Conservation (phyloP, 2,113 vertebrate species). For the Odontophorus gujanensis region DNA sequence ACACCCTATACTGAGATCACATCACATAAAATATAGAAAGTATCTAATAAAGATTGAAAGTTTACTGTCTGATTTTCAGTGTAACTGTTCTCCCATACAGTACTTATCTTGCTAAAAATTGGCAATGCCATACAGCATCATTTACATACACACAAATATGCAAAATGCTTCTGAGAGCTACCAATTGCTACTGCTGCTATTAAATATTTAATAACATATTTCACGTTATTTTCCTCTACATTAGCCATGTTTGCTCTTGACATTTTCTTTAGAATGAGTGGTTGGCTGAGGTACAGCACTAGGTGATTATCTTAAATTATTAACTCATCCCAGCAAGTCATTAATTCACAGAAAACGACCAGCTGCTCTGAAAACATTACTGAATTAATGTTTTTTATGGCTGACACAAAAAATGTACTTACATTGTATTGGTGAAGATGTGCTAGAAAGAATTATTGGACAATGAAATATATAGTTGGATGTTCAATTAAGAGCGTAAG, state of each 20-base stretch:
- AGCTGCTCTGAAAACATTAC: not conserved
- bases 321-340: not conserved
- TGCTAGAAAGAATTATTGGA: not conserved
- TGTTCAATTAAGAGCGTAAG: not conserved
- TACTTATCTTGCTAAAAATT: not conserved
- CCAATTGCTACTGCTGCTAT: not conserved
- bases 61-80: not conserved
- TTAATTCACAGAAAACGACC: not conserved
- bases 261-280: not conserved
- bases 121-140: not conserved
- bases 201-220: not conserved
- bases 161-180: not conserved
- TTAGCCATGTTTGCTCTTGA: not conserved
- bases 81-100: not conserved
- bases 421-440: not conserved
- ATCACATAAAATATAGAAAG: not conserved
- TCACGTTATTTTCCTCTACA: not conserved
- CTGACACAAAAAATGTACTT: not conserved
- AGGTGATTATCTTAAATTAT: slow-evolving; percentile 23
- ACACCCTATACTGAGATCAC: not conserved
- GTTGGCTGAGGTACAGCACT: not conserved
- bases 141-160: not conserved
- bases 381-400: not conserved
- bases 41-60: not conserved
- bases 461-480: not conserved